Evolutionary conservation across 2,797 vertebrate genomes (phyloP), one percentile per base, ranked within the genome.

Genomic region (Brotula barbata): DNA sequence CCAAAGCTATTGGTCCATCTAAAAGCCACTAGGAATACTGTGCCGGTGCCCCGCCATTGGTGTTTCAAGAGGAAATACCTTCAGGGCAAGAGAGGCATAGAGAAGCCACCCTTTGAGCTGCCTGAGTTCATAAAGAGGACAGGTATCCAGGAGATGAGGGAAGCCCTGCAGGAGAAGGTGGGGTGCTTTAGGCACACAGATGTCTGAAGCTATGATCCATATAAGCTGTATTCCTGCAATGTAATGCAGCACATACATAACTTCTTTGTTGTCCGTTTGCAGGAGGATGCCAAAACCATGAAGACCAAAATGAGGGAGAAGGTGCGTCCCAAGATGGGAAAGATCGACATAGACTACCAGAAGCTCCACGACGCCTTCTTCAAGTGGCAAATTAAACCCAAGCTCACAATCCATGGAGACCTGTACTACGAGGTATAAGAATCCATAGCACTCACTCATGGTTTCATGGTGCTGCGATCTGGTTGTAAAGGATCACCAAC

Each of bases 271-370:
- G 2, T 19, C 1, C 7, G 0, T 14, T 45, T 14, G 9, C 70
- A 97, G 95, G 95, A 97, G 55, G 95, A 97, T 2, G 95, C 96
- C 76, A 97, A 97, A 80, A 96, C 95, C 0, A 95, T 97, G 93
- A 97, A 97, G 82, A 96, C 95, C 58, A 97, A 97, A 83, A 97
- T 97, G 95, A 90, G 95, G 21, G 95, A 97, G 88, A 96, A 97
- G 68, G 95, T 97, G 11, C 93, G 95, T 0, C 95, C 95, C 23
- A 97, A 97, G 81, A 95, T 97, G 94, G 95, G 95, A 7, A 97
- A 98, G 87, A 97, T 97, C 1, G 96, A 97, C 84, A 97, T 98
- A 0, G 96, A 98, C 73, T 98, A 97, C 86, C 95, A 97, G 90
- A 98, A 98, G 52, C 92, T 97, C 10, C 95, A 97, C 0, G 95